phyloP scores from a whole-genome alignment of 35 echinoderm and acorn worm genomes.

The Anneissia japonica region DNA sequence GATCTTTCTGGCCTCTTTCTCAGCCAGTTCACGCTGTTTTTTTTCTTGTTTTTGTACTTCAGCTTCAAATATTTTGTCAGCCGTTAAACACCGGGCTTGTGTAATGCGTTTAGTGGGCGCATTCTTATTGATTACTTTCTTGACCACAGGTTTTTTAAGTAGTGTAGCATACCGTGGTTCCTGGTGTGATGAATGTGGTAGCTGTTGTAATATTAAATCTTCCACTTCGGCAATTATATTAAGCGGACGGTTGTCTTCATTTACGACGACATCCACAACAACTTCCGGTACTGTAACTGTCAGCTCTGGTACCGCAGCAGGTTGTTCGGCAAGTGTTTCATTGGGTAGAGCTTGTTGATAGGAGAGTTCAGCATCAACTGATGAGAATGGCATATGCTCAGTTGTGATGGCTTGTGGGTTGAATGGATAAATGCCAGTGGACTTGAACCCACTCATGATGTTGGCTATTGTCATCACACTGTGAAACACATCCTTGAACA shows the following conservation, averaged over 20 bases:
- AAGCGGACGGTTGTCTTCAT: background rate
- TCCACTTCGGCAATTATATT: too few relatives aligned
- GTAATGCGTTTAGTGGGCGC: too few relatives aligned
- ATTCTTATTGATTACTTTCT: too few relatives aligned
- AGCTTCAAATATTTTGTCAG: too few relatives aligned
- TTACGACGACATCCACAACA: constrained; percentile 6
- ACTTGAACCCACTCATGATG: constrained; percentile 49
- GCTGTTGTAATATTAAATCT: too few relatives aligned
- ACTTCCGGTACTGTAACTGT: constrained; percentile 9
- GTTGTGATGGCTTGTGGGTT: constrained; percentile 40
- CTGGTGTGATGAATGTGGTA: too few relatives aligned
- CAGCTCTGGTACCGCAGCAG: constrained; percentile 12
- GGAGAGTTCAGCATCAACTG: constrained; percentile 28
- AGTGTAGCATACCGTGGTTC: too few relatives aligned
- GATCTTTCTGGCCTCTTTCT: too few relatives aligned
- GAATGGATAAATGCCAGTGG: constrained; percentile 43
- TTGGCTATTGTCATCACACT: constrained; percentile 31
- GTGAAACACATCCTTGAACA: constrained; percentile 15
- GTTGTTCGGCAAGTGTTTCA: background rate
- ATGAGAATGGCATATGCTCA: constrained; percentile 45
- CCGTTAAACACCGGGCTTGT: too few relatives aligned
- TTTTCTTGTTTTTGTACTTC: too few relatives aligned
- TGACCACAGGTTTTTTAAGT: too few relatives aligned
- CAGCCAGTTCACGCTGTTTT: too few relatives aligned
- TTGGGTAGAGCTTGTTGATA: background rate